A percentile compares a stretch with the other conserved stretches of the same genome.
phyloP scores from a whole-genome alignment of 2,888 invertebrate species.

The Macrostomum cliftonense region DNA sequence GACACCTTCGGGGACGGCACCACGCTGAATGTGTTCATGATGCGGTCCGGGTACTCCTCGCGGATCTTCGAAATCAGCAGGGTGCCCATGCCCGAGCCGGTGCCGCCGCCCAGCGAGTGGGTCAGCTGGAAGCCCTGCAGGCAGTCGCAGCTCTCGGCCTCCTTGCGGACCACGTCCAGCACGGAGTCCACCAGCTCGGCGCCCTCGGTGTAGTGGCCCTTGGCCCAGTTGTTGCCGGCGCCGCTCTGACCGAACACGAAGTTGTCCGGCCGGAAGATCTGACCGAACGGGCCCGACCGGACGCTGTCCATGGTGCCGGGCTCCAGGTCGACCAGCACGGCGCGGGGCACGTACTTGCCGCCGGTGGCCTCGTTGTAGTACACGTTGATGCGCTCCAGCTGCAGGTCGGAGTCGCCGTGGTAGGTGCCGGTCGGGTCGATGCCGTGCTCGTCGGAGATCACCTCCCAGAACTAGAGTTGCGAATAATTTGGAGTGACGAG shows the following conservation, averaged over 20 bases:
- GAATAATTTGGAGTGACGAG: slow-evolving; percentile 66
- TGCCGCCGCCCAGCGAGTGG: slow-evolving; percentile 15
- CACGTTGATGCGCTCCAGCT: slow-evolving; percentile 45
- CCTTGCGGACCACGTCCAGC: slow-evolving; percentile 49
- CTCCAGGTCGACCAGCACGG: slow-evolving; percentile 74
- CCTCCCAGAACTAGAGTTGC: slow-evolving; percentile 67
- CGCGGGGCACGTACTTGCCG: slow-evolving; percentile 75
- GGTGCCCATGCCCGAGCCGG: slow-evolving; percentile 21
- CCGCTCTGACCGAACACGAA: slow-evolving; percentile 58
- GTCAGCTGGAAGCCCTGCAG: slow-evolving; percentile 46
- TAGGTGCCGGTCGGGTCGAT: slow-evolving; percentile 75
- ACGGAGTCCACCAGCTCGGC: slow-evolving; percentile 46
- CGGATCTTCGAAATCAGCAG: slow-evolving; percentile 21
- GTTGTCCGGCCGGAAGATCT: slow-evolving; percentile 78
- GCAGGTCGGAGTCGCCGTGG: slow-evolving; percentile 27
- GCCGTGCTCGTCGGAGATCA: slow-evolving; percentile 74
- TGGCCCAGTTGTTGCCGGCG: slow-evolving; percentile 67
- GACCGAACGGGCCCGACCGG: slow-evolving; percentile 67
- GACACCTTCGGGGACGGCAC: slow-evolving; percentile 43
- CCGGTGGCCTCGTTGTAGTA: slow-evolving; percentile 76
- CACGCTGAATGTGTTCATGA: slow-evolving; percentile 84
- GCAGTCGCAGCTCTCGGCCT: slow-evolving; percentile 67
- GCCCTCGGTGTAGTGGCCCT: slow-evolving; percentile 83
- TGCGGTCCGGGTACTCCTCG: slow-evolving; percentile 27
- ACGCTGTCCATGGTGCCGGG: slow-evolving; percentile 90